Percentiles rank a stretch among this genome's conserved stretches.
Evolutionary conservation across 2,888 invertebrate species (phyloP).

Genomic region (Drosophila maculinotata): DNA sequence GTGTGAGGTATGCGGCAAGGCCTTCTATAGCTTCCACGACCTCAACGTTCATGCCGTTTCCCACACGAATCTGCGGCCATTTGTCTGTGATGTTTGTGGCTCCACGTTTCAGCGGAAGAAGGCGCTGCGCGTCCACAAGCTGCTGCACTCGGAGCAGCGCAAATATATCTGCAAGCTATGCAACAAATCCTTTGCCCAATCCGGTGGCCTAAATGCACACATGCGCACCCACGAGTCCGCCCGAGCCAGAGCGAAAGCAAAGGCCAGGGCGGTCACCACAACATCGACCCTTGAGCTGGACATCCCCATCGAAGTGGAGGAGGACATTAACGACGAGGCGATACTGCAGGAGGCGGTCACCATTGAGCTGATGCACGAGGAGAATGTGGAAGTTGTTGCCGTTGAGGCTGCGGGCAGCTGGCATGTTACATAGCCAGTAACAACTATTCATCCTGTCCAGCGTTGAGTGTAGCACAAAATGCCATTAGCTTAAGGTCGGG

Average conservation of each 20-base stretch:
- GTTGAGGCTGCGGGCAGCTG: slow-evolving; percentile 42
- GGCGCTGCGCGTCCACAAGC: slow-evolving; percentile 81
- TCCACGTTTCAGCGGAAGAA: slow-evolving; percentile 83
- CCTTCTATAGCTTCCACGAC: slow-evolving; percentile 81
- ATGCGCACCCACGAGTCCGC: slow-evolving; percentile 76
- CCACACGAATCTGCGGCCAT: slow-evolving; percentile 80
- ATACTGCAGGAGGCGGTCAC: slow-evolving; percentile 31
- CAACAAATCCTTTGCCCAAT: slow-evolving; percentile 81
- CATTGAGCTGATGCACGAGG: slow-evolving; percentile 34
- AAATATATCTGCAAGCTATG: slow-evolving; percentile 82
- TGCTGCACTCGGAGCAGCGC: slow-evolving; percentile 78
- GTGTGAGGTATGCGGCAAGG: slow-evolving; percentile 78
- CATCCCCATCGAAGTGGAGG: neutral
- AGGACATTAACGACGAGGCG: neutral
- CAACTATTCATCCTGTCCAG: neutral
- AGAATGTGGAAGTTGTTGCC: slow-evolving; percentile 34
- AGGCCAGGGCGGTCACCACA: slow-evolving; percentile 2
- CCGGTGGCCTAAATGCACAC: slow-evolving; percentile 82
- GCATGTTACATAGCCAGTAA: slow-evolving; percentile 22
- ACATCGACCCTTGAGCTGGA: neutral
- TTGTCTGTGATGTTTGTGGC: slow-evolving; percentile 74
- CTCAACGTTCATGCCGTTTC: slow-evolving; percentile 83
- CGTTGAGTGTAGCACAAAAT: too few relatives aligned
- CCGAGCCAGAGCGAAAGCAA: slow-evolving; percentile 14
- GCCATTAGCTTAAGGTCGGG: too few relatives aligned